Percentiles rank a stretch among this genome's conserved stretches.
Conservation (phyloP, 2,113 vertebrate species). For the Tretioscincus oriximinensis region DNA sequence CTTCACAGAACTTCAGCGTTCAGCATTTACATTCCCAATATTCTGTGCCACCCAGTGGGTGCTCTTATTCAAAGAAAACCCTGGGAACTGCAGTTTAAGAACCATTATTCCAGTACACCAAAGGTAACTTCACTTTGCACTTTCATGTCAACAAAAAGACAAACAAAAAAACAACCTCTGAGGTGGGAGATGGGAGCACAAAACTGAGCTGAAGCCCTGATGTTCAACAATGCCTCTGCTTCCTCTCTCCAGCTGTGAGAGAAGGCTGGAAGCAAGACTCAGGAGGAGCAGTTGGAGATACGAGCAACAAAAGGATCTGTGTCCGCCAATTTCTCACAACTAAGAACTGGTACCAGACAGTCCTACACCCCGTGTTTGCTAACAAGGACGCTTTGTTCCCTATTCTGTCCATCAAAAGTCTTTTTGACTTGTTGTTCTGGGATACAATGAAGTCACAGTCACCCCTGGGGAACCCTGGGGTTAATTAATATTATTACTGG, state of each 20-base stretch:
- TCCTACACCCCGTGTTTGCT: slow-evolving; percentile 29
- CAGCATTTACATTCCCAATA: not conserved
- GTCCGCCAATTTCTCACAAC: slow-evolving; percentile 27
- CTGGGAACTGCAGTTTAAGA: no score
- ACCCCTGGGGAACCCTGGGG: no score
- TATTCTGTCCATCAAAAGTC: slow-evolving; percentile 38
- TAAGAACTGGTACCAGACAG: slow-evolving; percentile 30
- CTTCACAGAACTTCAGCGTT: not conserved
- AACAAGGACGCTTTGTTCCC: slow-evolving; percentile 60
- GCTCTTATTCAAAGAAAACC: no score
- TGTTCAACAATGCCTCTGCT: not conserved
- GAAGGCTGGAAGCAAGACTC: not conserved
- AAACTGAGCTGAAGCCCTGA: not conserved
- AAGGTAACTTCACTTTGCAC: not conserved
- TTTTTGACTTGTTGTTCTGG: no score
- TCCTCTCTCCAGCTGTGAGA: not conserved
- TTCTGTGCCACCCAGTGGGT: no score
- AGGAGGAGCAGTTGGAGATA: slow-evolving; percentile 5
- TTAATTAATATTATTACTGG: no score
- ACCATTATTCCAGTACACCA: no score
- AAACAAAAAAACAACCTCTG: not conserved
- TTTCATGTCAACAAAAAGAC: not conserved
- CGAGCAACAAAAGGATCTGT: slow-evolving; percentile 30
- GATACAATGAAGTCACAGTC: no score
- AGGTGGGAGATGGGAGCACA: not conserved